phyloP scores from a whole-genome alignment of 1,140 invertebrate genomes.

The Drosophila arawakana region DNA sequence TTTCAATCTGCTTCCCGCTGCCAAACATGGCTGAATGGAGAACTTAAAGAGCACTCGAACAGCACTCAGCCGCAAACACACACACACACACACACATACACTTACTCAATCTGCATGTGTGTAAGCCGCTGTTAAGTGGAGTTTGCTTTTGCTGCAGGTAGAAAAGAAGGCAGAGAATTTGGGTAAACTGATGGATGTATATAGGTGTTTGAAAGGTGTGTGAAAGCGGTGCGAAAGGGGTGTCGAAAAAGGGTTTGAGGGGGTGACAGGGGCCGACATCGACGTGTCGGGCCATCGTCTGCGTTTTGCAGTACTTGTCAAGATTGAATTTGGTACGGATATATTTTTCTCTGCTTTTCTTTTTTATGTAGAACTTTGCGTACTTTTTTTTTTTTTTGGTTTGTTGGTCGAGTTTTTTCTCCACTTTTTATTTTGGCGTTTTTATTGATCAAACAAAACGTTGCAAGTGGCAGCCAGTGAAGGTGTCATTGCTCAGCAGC shows the following conservation, averaged over 20 bases:
- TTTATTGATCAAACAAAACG: conserved; percentile 84
- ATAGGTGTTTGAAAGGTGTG: conserved; percentile 15
- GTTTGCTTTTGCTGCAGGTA: conserved; percentile 59
- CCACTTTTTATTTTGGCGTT: conserved; percentile 66
- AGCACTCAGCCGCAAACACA: conserved; percentile 76
- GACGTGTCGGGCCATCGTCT: conserved; percentile 46
- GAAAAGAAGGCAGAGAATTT: conserved; percentile 26
- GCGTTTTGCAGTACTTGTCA: conserved; percentile 82
- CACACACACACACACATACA: conserved; percentile 33
- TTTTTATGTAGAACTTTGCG: conserved; percentile 21
- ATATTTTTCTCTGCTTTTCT: conserved; percentile 7
- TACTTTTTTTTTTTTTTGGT: conserved; percentile 30
- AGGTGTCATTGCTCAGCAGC: conserved; percentile 77
- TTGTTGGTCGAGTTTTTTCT: conserved; percentile 20
- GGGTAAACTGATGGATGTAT: conserved; percentile 34
- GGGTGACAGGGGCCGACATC: conserved; percentile 12
- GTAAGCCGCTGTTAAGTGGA: conserved; percentile 72
- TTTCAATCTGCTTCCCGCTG: conserved; percentile 13
- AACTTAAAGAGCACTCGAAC: conserved; percentile 82
- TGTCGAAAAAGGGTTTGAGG: conserved; percentile 8
- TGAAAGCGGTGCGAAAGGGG: conserved; percentile 3
- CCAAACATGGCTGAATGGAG: conserved; percentile 68
- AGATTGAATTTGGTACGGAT: conserved; percentile 80
- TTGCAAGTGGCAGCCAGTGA: conserved; percentile 79
- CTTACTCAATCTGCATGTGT: conserved; percentile 68